Percentiles rank a stretch among this genome's conserved stretches.
These are phyloP conservation scores for Scolopax mira DNA, from an alignment of 2,113 vertebrate species.

Conservation along the genomic window DNA sequence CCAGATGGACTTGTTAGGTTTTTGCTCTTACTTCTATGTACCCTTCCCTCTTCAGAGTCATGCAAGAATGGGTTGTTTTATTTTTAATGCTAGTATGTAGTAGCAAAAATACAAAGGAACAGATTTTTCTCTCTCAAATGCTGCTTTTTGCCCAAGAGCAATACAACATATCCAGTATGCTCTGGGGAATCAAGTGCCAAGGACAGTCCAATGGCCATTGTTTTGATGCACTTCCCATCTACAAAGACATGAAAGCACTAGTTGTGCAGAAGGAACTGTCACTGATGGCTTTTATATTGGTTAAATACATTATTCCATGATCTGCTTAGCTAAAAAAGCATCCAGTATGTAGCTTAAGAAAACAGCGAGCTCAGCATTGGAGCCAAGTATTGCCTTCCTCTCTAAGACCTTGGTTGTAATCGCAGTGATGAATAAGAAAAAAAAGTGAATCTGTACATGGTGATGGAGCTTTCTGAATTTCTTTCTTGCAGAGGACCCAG, in stretches of 20 bases:
- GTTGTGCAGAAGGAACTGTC: background rate
- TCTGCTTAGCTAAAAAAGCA: background rate
- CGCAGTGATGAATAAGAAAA: background rate
- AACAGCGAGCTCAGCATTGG: background rate
- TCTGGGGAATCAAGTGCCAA: constrained; percentile 4
- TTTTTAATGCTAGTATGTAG: background rate
- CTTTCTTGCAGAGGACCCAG: constrained; percentile 63
- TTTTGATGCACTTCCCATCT: constrained; percentile 32
- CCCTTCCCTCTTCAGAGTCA: background rate
- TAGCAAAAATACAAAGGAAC: constrained; percentile 19
- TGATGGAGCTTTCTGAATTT: background rate
- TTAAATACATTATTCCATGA: background rate
- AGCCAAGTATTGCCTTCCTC: background rate
- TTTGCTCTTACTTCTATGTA: background rate
- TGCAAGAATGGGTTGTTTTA: constrained; percentile 15
- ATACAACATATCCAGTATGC: constrained; percentile 19
- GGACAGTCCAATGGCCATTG: background rate
- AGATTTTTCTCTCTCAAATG: constrained; percentile 48
- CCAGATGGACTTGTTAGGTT: background rate
- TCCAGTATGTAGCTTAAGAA: background rate
- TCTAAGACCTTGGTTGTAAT: background rate
- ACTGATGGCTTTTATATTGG: background rate
- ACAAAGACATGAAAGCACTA: constrained; percentile 23
- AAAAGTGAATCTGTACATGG: background rate
- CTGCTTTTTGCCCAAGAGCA: constrained; percentile 8